Percentiles rank a stretch among this genome's conserved stretches.
Evolutionary conservation across 2,113 vertebrate species (phyloP).

Genomic region (Rhinoptilus africanus): DNA sequence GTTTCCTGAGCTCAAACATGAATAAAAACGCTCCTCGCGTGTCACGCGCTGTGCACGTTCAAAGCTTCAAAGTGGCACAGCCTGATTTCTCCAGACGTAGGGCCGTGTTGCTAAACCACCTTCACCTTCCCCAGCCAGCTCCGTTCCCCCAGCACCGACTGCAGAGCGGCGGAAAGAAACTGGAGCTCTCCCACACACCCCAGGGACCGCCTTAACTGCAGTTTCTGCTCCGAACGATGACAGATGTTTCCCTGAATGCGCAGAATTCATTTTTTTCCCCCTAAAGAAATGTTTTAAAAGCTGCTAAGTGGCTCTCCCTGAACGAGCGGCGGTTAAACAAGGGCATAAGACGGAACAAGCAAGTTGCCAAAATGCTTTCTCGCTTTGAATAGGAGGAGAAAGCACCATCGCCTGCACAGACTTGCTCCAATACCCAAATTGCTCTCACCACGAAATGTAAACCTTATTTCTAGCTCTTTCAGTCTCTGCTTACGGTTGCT

Average conservation of each 20-base stretch:
- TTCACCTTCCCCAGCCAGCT: background rate
- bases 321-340: background rate
- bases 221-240: background rate
- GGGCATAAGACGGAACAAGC: background rate
- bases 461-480: conserved; percentile 4
- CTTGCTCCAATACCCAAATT: background rate
- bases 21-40: background rate
- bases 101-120: background rate
- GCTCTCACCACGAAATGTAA: background rate
- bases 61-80: background rate
- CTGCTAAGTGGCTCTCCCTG: background rate
- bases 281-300: background rate
- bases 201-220: background rate
- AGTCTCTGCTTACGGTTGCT: background rate
- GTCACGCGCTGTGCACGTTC: background rate
- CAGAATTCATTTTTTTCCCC: background rate
- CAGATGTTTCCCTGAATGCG: conserved; percentile 31
- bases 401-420: background rate
- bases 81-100: background rate
- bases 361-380: background rate
- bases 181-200: background rate
- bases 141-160: background rate
- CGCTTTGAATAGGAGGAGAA: background rate
- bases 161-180: background rate
- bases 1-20: background rate